Conservation (phyloP, 2,113 vertebrate species). For the Copsychus sechellarum region DNA sequence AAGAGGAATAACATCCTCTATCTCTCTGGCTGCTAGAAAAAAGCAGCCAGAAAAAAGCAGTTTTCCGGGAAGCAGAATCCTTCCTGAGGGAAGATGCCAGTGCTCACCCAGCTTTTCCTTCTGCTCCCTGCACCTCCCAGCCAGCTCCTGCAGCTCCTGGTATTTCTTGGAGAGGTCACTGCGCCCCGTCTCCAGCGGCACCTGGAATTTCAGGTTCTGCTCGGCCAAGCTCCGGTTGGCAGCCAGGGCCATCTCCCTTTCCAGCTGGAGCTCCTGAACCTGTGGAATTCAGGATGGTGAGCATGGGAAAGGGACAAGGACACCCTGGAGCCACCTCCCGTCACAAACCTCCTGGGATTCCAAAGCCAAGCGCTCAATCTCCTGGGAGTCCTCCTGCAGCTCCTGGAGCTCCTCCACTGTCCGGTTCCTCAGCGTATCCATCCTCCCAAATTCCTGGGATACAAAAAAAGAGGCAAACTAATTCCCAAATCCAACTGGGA, state of each 20-base stretch:
- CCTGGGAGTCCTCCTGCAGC: conserved; percentile 43
- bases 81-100: background rate
- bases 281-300: background rate
- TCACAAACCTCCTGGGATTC: conserved; percentile 32
- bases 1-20: fast-evolving
- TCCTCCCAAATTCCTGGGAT: background rate
- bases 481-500: background rate
- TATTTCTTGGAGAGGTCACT: conserved; percentile 82
- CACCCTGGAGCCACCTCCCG: fast-evolving
- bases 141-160: conserved; percentile 80
- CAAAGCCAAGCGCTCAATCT: conserved; percentile 57
- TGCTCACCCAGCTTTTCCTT: conserved; percentile 73
- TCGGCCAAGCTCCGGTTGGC: conserved; percentile 93
- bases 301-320: fast-evolving
- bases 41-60: background rate
- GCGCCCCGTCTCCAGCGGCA: conserved; percentile 81
- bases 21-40: background rate
- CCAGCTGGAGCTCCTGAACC: conserved; percentile 94
- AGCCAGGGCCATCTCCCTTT: conserved; percentile 91
- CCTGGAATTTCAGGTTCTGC: conserved; percentile 88
- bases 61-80: background rate
- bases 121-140: conserved; percentile 72
- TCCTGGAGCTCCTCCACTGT: conserved; percentile 27
- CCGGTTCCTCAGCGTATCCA: conserved; percentile 35
- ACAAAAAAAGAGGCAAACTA: background rate